These are phyloP conservation scores for Eclectus roratus DNA, from an alignment of 2,113 vertebrate genomes.

Conservation along the genomic window DNA sequence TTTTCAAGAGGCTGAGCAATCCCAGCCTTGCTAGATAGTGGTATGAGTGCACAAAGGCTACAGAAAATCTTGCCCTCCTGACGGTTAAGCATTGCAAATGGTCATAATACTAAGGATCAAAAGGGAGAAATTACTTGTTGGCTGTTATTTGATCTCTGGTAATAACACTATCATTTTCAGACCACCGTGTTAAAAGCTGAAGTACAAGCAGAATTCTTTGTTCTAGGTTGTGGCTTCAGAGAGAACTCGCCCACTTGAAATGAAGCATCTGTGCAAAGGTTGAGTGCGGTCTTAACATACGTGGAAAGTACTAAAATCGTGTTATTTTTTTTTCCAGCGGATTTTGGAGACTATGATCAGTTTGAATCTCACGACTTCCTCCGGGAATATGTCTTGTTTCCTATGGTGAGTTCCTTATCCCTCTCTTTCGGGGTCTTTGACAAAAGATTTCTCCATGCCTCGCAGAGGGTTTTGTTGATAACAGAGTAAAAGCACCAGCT, in stretches of 20 bases:
- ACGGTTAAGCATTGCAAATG: not conserved
- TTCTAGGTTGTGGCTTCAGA: conserved; percentile 6
- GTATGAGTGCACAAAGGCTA: not conserved
- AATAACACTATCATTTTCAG: conserved; percentile 25
- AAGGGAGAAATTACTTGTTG: conserved; percentile 14
- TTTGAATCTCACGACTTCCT: conserved; percentile 96
- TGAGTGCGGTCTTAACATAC: not conserved
- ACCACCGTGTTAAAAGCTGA: not conserved
- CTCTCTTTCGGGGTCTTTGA: not conserved
- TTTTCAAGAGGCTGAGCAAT: not conserved
- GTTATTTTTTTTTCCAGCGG: conserved; percentile 78
- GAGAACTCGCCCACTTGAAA: not conserved
- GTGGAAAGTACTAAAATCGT: conserved; percentile 31
- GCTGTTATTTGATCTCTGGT: conserved; percentile 6
- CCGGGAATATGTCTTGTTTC: conserved; percentile 93
- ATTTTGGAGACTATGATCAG: conserved; percentile 92
- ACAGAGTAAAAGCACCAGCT: not conserved
- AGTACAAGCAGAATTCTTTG: conserved; percentile 17
- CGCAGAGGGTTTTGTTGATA: not conserved
- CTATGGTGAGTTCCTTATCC: conserved; percentile 85
- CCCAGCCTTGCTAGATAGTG: not conserved
- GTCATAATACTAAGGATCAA: conserved; percentile 9
- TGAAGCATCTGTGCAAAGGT: conserved; percentile 15
- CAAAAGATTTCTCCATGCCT: conserved; percentile 10
- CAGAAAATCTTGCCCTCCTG: not conserved